Conservation (phyloP, 2,797 vertebrate genomes). For the Pipistrellus nathusii region DNA sequence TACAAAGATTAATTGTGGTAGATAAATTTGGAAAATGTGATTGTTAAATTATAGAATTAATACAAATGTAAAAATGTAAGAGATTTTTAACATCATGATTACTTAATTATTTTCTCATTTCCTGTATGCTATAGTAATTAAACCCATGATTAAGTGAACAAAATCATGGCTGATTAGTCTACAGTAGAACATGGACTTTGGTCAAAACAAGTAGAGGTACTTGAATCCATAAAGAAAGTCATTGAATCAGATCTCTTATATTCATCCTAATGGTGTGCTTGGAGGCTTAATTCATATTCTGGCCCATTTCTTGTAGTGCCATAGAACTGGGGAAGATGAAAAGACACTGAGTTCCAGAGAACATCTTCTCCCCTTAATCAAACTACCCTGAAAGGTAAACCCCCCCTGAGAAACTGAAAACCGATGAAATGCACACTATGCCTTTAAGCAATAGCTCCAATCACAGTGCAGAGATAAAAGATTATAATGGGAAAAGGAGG, state of each 20-base stretch:
- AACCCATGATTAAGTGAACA: constrained; percentile 10
- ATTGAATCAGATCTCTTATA: neutral
- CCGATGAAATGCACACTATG: neutral
- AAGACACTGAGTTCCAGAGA: neutral
- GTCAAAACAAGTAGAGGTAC: neutral
- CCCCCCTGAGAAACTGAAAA: neutral
- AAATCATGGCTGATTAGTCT: neutral
- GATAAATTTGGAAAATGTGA: constrained; percentile 18
- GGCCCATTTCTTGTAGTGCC: neutral
- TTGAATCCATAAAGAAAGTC: neutral
- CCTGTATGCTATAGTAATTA: neutral
- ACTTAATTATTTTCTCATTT: constrained; percentile 6
- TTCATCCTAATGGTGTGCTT: neutral
- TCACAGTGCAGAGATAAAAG: neutral
- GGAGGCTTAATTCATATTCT: neutral
- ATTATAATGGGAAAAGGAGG: neutral
- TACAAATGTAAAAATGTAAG: neutral
- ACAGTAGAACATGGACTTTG: neutral
- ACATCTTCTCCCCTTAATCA: neutral
- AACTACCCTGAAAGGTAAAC: neutral
- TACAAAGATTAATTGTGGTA: neutral
- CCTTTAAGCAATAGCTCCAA: neutral
- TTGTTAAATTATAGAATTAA: constrained; percentile 9
- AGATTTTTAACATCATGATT: neutral
- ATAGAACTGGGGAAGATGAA: neutral